Base-by-base conservation (phyloP, 2,888 invertebrate genomes). In the Perithous albicinctus region DNA sequence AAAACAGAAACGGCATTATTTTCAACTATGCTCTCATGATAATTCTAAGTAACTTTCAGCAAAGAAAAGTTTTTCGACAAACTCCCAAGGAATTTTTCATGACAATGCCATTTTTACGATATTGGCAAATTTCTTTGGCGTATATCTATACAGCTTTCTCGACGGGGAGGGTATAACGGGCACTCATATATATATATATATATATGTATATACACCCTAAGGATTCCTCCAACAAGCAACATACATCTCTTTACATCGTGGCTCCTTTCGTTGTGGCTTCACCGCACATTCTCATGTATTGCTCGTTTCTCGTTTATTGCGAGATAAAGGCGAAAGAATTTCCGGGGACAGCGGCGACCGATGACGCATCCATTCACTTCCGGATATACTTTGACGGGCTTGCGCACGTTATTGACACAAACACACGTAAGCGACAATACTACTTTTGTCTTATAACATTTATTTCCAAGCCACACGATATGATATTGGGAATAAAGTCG, bases 251-350 rank as follows among this genome's bases (percentile, higher is more conserved):
- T 29, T 26, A n/a, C 43, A 46, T 64, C 7, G 43, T 26, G 8
- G 38, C 38, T 5, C 8, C 29, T 64, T 43, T 29, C 43, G 64
- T n/a, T 41, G 46, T 46, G 43, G 26, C n/a, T 15, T 23, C 29
- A 43, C 46, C 26, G 41, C n/a, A n/a, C n/a, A 46, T 64, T 46
- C 64, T 64, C 64, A 46, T 41, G 43, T 64, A 64, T 64, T 64
- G 43, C 51, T 46, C 35, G 63, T 64, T 43, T 64, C 41, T 43
- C 48, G n/a, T 43, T 70, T 77, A 70, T 72, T 72, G 54, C 63
- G 29, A 35, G 35, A 72, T 64, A 56, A 35, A 35, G 26, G 43
- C 35, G 43, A 20, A 64, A 41, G 56, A 56, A 56, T 64, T 78
- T 63, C 32, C 64, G 41, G 63, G 20, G 41, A 51, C 48, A 38